Conservation (phyloP, 2,797 vertebrate genomes). For the Gallinago stenura region DNA sequence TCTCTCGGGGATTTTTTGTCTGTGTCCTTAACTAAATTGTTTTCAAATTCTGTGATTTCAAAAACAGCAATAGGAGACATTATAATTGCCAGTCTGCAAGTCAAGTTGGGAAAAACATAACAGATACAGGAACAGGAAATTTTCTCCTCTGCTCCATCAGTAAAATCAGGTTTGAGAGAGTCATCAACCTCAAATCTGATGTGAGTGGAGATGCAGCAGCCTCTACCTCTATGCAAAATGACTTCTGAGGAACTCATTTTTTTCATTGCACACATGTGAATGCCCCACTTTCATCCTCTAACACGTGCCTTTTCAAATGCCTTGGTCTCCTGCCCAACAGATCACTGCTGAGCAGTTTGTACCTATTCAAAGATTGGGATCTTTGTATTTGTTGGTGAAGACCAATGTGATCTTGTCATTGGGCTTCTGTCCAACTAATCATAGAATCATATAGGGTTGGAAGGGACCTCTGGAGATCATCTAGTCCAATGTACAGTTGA, state of each 20-base stretch:
- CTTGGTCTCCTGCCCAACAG: not conserved
- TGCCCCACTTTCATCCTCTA: not conserved
- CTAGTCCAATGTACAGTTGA: not conserved
- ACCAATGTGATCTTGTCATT: not conserved
- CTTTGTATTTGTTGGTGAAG: not conserved
- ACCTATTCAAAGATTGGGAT: accelerated
- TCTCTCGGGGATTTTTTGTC: not conserved
- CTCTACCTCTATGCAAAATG: not conserved
- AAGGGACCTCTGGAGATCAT: no score
- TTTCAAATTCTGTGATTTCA: not conserved
- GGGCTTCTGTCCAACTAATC: not conserved
- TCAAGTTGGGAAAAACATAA: not conserved
- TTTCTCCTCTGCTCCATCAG: not conserved
- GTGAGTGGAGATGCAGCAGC: not conserved
- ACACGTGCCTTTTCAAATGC: not conserved
- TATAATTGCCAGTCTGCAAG: not conserved
- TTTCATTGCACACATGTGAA: not conserved
- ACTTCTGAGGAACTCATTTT: not conserved
- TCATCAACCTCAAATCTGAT: not conserved
- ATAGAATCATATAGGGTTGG: no score
- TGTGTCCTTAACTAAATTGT: constrained; percentile 2
- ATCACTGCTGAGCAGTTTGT: not conserved
- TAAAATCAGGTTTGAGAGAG: not conserved
- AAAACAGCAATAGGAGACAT: not conserved
- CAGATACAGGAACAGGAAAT: not conserved